These are phyloP conservation scores for Tuta absoluta DNA, from an alignment of 2,888 invertebrate genomes.

Conservation along the genomic window DNA sequence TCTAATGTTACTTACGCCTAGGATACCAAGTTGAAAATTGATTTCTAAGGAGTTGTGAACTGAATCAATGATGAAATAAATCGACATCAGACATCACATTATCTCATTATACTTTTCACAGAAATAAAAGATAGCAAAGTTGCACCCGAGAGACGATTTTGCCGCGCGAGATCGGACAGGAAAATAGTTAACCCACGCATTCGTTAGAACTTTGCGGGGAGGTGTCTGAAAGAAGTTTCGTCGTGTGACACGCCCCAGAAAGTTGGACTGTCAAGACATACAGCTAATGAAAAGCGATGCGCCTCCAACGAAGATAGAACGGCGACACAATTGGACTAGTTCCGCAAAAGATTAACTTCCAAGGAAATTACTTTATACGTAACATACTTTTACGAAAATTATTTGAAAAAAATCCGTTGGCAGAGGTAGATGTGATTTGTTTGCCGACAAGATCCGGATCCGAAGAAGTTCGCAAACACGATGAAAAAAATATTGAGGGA, in stretches of 20 bases:
- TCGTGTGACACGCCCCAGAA: slow-evolving; percentile 46
- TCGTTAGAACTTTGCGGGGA: slow-evolving; percentile 48
- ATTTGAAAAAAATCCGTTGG: slow-evolving; percentile 63
- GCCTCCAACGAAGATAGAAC: slow-evolving; percentile 63
- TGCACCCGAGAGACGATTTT: slow-evolving; percentile 18
- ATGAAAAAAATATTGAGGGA: slow-evolving; percentile 77
- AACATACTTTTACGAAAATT: slow-evolving; percentile 63
- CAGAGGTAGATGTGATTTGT: slow-evolving; percentile 66
- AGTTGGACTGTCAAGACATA: slow-evolving; percentile 51
- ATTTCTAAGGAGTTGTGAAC: not conserved
- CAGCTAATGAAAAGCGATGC: slow-evolving; percentile 70
- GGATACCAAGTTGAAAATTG: not conserved
- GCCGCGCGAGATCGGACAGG: slow-evolving; percentile 13
- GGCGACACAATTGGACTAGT: slow-evolving; percentile 46
- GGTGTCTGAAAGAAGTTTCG: slow-evolving; percentile 49
- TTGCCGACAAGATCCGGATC: slow-evolving; percentile 62
- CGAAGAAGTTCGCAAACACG: slow-evolving; percentile 64
- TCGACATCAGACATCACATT: slow-evolving; percentile 1
- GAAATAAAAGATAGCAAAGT: slow-evolving; percentile 13
- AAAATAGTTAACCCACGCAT: slow-evolving; percentile 35
- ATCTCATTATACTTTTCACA: slow-evolving; percentile 15
- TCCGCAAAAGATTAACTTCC: slow-evolving; percentile 49
- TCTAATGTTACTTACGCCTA: not conserved
- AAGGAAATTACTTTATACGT: slow-evolving; percentile 50
- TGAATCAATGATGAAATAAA: not conserved